Evolutionary conservation across 2,797 vertebrate species (phyloP).

Genomic region (Neosilurus hyrtlii): DNA sequence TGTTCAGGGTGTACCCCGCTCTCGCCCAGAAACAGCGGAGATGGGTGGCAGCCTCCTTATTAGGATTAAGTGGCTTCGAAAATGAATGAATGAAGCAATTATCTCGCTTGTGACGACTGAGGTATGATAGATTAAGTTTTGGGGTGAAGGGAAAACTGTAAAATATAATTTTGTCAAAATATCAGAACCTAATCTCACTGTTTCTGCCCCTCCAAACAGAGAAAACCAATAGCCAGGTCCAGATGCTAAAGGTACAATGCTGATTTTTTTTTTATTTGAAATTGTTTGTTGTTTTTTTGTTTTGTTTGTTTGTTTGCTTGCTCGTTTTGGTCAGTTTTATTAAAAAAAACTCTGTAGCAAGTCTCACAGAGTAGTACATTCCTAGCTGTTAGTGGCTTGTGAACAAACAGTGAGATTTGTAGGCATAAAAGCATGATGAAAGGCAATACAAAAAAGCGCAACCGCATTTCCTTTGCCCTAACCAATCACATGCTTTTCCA

Average conservation of each 20-base stretch:
- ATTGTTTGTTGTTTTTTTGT: too few species aligned
- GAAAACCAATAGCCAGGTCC: conserved; percentile 26
- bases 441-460: conserved; percentile 13
- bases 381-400: neutral
- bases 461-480: conserved; percentile 9
- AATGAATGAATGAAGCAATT: neutral
- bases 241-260: neutral
- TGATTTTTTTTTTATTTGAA: too few species aligned
- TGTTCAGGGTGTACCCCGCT: too few species aligned
- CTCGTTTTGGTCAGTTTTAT: too few species aligned
- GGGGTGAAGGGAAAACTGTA: neutral
- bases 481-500: neutral
- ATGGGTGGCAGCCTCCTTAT: too few species aligned
- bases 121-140: neutral
- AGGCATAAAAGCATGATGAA: conserved; percentile 23
- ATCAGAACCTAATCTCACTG: conserved; percentile 19
- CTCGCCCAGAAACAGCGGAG: too few species aligned
- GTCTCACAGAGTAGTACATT: neutral
- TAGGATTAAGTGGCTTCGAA: too few species aligned
- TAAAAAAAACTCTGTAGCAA: neutral
- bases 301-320: too few species aligned
- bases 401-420: neutral
- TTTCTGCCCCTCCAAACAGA: conserved; percentile 33
- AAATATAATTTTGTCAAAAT: neutral
- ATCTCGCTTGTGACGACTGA: neutral